phyloP scores from a whole-genome alignment of 2,113 vertebrate genomes.

The Oreotrochilus melanogaster region DNA sequence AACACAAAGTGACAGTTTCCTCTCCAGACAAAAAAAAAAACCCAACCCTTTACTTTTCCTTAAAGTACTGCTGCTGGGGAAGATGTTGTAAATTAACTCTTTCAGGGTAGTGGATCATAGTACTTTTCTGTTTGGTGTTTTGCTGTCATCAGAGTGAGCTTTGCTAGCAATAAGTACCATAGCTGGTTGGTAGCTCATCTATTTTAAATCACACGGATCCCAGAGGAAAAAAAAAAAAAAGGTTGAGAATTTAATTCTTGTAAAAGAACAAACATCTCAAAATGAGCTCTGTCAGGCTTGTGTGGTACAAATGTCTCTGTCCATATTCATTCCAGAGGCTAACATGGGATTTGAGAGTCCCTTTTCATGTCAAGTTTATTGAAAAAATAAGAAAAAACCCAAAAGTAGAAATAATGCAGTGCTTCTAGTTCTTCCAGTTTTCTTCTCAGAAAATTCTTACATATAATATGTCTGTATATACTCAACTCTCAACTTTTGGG shows the following conservation, averaged over 20 bases:
- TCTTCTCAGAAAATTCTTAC: not conserved
- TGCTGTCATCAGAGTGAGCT: not conserved
- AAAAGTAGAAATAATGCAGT: not conserved
- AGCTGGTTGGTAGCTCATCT: conserved; percentile 25
- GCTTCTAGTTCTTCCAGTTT: not conserved
- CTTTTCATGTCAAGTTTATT: not conserved
- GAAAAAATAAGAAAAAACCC: not conserved
- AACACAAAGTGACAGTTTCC: conserved; percentile 81
- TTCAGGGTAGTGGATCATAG: not conserved
- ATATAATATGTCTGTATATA: not conserved
- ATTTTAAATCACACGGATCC: conserved; percentile 50
- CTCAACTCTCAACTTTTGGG: not conserved
- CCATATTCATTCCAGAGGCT: not conserved
- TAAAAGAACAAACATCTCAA: not conserved
- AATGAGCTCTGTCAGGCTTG: not conserved
- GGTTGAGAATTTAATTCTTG: not conserved
- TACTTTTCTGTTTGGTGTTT: not conserved
- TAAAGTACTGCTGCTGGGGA: not conserved
- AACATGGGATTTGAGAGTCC: not conserved
- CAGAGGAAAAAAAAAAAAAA: not conserved
- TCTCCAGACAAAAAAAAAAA: conserved; percentile 30
- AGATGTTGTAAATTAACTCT: conserved; percentile 63
- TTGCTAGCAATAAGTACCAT: not conserved
- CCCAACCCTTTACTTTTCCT: conserved; percentile 11
- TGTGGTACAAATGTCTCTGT: not conserved